These are phyloP conservation scores for Drosophila jambulina DNA, from an alignment of 1,140 invertebrate species.

Conservation along the genomic window DNA sequence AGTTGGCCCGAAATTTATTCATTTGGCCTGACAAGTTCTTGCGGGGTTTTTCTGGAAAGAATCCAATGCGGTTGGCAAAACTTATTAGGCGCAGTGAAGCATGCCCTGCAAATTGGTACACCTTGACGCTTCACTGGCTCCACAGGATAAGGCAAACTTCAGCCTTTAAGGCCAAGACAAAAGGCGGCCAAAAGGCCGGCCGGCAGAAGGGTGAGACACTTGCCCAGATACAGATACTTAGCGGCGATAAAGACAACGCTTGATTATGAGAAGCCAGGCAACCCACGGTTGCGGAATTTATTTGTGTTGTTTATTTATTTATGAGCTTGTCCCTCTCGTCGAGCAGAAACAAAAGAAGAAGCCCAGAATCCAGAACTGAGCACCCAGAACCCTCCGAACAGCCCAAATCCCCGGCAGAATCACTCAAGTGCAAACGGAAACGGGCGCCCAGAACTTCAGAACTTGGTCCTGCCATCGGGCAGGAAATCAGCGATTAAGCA, in stretches of 20 bases:
- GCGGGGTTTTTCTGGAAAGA: constrained; percentile 28
- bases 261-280: constrained; percentile 71
- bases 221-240: constrained; percentile 73
- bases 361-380: constrained; percentile 5
- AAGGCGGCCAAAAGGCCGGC: constrained; percentile 61
- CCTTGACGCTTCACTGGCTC: constrained; percentile 79
- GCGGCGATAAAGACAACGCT: constrained; percentile 78
- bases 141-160: constrained; percentile 6
- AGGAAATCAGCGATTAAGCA: constrained; percentile 82
- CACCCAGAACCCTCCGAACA: constrained; percentile 4
- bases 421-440: constrained; percentile 80
- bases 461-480: constrained; percentile 71
- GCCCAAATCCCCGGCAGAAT: constrained; percentile 58
- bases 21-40: constrained; percentile 68
- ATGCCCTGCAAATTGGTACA: constrained; percentile 81
- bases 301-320: constrained; percentile 80
- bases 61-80: constrained; percentile 68
- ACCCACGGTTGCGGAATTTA: constrained; percentile 70
- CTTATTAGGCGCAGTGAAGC: constrained; percentile 80
- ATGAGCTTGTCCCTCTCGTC: constrained; percentile 69
- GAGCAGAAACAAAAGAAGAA: constrained; percentile 68
- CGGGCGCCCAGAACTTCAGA: constrained; percentile 69
- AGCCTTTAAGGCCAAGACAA: constrained; percentile 50
- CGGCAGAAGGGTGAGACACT: constrained; percentile 30
- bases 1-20: constrained; percentile 71